These are phyloP conservation scores for Embiotoca jacksoni DNA, from an alignment of 2,113 vertebrate species.

Conservation along the genomic window DNA sequence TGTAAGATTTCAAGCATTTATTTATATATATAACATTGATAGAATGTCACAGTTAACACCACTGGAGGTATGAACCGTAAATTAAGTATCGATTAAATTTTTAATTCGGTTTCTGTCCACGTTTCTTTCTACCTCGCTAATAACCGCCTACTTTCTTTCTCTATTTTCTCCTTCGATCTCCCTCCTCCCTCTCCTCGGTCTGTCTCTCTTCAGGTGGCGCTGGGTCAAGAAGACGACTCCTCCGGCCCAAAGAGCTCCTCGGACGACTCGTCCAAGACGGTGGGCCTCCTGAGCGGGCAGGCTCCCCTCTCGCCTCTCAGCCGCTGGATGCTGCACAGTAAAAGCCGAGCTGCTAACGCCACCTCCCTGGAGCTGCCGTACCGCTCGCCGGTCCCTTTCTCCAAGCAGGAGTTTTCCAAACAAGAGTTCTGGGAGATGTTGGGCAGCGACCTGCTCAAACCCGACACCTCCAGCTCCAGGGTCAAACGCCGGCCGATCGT, in stretches of 20 bases:
- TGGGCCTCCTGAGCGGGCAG: constrained; percentile 82
- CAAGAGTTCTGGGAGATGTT: constrained; percentile 89
- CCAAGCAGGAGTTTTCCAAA: constrained; percentile 88
- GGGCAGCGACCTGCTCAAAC: constrained; percentile 84
- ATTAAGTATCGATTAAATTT: constrained; percentile 80
- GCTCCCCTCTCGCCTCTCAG: constrained; percentile 83
- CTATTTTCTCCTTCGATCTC: constrained; percentile 19
- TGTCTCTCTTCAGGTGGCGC: constrained; percentile 76
- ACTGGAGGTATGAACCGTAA: constrained; percentile 68
- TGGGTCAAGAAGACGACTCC: constrained; percentile 82
- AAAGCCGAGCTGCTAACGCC: constrained; percentile 83
- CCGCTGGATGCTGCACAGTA: constrained; percentile 86
- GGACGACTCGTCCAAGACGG: constrained; percentile 78
- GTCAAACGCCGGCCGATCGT: constrained; percentile 87
- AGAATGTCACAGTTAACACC: constrained; percentile 71
- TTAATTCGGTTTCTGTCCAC: constrained; percentile 71
- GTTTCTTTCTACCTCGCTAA: constrained; percentile 63
- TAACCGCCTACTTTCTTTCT: constrained; percentile 58
- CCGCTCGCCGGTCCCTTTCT: constrained; percentile 83
- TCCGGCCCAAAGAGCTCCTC: constrained; percentile 75
- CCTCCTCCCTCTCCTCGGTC: background rate
- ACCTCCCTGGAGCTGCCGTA: constrained; percentile 88
- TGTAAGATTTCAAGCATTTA: constrained; percentile 42
- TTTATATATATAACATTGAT: constrained; percentile 71
- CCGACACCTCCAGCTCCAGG: constrained; percentile 80